Evolutionary conservation across 2,797 vertebrate species (phyloP), one percentile per base, ranked within the genome.

Genomic region (Phaenicophaeus curvirostris): DNA sequence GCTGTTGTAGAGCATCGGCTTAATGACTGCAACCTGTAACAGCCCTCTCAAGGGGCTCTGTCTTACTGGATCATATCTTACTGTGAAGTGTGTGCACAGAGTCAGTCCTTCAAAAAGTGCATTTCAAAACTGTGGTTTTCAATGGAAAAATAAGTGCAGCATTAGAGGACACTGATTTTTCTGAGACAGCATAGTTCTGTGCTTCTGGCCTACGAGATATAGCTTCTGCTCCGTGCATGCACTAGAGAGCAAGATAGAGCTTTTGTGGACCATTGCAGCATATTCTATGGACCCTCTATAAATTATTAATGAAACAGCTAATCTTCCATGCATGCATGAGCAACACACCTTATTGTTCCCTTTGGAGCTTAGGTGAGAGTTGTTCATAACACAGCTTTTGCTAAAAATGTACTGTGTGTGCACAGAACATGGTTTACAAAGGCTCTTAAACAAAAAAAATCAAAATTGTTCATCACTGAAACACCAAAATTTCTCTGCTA

Each of bases 221-320:
- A 73, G 30, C 35, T 68, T 93, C 79, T 72, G 61, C n/a, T 85
- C 44, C 12, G 30, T 23, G 39, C 19, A 9, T 1, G 0, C 30
- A 20, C 27, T 51, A 62, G 62, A 76, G 27, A 87, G 53, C 41
- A 57, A 86, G 50, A 30, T 28, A 33, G 37, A 69, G 39, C 31
- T 94, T 89, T 46, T 72, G 76, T 42, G 78, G 82, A 54, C 46
- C 1, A 0, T 58, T 91, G 85, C 50, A 72, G 58, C 37, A 72
- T 37, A 42, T 30, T 9, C 39, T 65, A 46, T 4, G 19, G 50
- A 51, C 37, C n/a, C 3, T 24, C 54, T 39, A 86, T 75, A 84
- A 89, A 96, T 93, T 62, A 72, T 78, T 81, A 62, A 95, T 69
- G 78, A 81, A 95, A 83, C 18, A 81, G 62, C n/a, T 84, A 66